These are phyloP conservation scores for Lamproptera curius DNA, from an alignment of 2,888 invertebrate species.

Conservation along the genomic window DNA sequence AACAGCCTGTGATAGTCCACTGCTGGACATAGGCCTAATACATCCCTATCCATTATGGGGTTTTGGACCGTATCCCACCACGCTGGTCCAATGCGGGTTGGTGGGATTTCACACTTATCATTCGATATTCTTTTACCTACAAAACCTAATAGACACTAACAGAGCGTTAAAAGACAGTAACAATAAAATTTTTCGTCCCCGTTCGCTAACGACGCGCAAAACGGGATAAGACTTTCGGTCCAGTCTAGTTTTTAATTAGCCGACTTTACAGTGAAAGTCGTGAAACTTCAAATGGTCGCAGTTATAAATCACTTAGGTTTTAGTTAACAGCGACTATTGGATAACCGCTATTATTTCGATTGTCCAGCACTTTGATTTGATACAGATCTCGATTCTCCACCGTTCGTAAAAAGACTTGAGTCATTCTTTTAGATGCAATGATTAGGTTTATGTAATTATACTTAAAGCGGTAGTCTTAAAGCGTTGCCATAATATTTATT, in stretches of 20 bases:
- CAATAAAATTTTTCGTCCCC: conserved; percentile 4
- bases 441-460: conserved; percentile 1
- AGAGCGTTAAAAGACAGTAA: background rate
- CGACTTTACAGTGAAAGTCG: conserved; percentile 31
- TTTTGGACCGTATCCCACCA: too few relatives aligned
- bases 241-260: conserved; percentile 21
- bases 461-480: too few relatives aligned
- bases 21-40: too few relatives aligned
- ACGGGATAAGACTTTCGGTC: background rate
- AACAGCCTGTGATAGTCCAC: too few relatives aligned
- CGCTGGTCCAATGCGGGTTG: too few relatives aligned
- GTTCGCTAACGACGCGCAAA: background rate
- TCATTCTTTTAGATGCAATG: too few relatives aligned
- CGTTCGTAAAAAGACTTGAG: too few relatives aligned
- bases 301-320: conserved; percentile 35
- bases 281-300: conserved; percentile 32
- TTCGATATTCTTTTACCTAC: too few relatives aligned
- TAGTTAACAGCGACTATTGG: conserved; percentile 35
- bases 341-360: conserved; percentile 44
- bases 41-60: too few relatives aligned
- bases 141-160: too few relatives aligned
- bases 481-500: too few relatives aligned
- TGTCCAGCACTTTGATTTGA: conserved; percentile 29
- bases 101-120: too few relatives aligned
- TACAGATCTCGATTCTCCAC: conserved; percentile 25